Evolutionary conservation across 2,888 invertebrate genomes (phyloP), one percentile per base, ranked within the genome.

Genomic region (Latrodectus elegans): DNA sequence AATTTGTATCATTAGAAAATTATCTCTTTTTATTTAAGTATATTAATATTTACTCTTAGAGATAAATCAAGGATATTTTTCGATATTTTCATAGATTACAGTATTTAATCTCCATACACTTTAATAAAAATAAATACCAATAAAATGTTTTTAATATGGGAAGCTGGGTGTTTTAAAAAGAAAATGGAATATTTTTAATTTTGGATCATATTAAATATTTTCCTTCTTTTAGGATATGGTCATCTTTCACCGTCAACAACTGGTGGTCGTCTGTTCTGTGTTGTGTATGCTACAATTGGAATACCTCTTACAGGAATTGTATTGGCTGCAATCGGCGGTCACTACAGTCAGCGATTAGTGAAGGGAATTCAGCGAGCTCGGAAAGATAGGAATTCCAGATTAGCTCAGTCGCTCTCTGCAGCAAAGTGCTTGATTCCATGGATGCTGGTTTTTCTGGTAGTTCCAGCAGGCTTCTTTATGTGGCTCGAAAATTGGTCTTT

Each of bases 401-500:
- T 96, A 64, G 95, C 96, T 76, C 93, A 97, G 90, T 93, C 96
- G 11, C 95, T 95, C 0, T 96, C 96, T 91, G 95, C 97, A 82
- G 93, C 95, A 88, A 94, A 96, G 76, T 97, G 97, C 91, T 93
- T 97, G n/a, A 94, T 96, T n/a, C 97, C 97, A 8, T 97, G 97
- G 17, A 95, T 97, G 91, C 94, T 96, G 0, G 94, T 97, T 92
- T 97, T 97, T 92, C 95, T 97, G 84, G 95, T 97, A 90, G 92
- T 97, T 70, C 97, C 97, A 0, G 95, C 97, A 0, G 95, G 95
- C 90, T 94, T 97, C 64, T 97, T 97, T 91, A 95, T 95, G 22
- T 94, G 95, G 79, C 96, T 96, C 91, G 97, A 97, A 93, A 95
- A 94, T 1, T 97, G 97, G 97, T 94, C 94, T 11, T 97, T 96